Percentiles rank a stretch among this genome's conserved stretches.
Evolutionary conservation across 2,888 invertebrate species (phyloP).

Genomic region (Xylota sylvarum): DNA sequence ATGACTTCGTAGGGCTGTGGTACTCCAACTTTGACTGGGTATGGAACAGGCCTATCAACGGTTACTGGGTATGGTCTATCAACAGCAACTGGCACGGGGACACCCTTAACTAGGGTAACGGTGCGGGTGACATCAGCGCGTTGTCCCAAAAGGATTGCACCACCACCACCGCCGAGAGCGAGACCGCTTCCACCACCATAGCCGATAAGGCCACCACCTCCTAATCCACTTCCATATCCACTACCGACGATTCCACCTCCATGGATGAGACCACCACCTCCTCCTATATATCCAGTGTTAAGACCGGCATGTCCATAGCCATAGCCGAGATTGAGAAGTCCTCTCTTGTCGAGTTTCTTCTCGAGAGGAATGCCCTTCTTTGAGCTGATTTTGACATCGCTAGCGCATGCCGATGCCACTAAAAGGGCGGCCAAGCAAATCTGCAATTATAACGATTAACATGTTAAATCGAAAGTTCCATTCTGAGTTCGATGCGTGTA

Average conservation of each 20-base stretch:
- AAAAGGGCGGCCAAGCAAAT: constrained; percentile 90
- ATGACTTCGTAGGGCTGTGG: constrained; percentile 90
- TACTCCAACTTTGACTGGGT: constrained; percentile 88
- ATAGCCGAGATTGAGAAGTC: constrained; percentile 91
- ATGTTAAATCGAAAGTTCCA: constrained; percentile 63
- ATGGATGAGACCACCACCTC: constrained; percentile 85
- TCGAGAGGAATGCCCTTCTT: constrained; percentile 87
- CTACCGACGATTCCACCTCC: constrained; percentile 70
- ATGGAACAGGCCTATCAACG: constrained; percentile 87
- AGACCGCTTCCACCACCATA: constrained; percentile 79
- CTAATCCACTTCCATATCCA: constrained; percentile 78
- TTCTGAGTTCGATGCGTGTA: constrained; percentile 26
- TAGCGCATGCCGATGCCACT: constrained; percentile 89
- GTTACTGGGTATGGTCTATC: constrained; percentile 90
- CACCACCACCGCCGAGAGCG: constrained; percentile 61
- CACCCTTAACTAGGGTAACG: constrained; percentile 90
- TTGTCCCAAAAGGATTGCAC: constrained; percentile 83
- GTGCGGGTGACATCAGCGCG: constrained; percentile 88
- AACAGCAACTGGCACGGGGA: constrained; percentile 90
- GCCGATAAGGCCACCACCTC: constrained; percentile 81
- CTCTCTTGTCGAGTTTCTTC: constrained; percentile 93
- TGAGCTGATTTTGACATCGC: constrained; percentile 87
- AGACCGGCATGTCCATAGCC: constrained; percentile 92
- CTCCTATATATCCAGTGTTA: constrained; percentile 90
- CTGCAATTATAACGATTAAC: constrained; percentile 85